Conservation (phyloP, 2,888 invertebrate species). For the Watsonalla binaria region DNA sequence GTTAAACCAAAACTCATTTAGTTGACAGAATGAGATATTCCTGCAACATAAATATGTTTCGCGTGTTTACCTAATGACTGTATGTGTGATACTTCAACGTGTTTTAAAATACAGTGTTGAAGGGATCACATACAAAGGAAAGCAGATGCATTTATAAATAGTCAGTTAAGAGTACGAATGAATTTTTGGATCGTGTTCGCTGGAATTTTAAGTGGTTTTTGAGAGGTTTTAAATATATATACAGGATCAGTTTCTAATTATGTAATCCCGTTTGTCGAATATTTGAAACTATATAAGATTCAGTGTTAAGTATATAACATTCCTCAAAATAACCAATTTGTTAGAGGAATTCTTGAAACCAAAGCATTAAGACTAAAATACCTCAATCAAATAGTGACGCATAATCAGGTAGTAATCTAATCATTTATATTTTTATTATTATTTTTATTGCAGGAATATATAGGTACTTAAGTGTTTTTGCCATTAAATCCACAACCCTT, state of each 20-base stretch:
- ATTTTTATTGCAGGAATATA: too few relatives aligned
- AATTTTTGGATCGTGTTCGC: conserved; percentile 21
- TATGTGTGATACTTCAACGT: conserved; percentile 36
- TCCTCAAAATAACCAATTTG: too few relatives aligned
- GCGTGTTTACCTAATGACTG: conserved; percentile 45
- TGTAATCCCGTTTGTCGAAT: background rate
- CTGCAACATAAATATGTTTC: conserved; percentile 47
- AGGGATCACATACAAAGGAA: conserved; percentile 14
- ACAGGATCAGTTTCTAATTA: background rate
- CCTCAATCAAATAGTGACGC: too few relatives aligned
- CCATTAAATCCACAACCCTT: too few relatives aligned
- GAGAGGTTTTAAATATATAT: conserved; percentile 19
- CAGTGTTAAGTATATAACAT: too few relatives aligned
- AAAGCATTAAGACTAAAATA: too few relatives aligned
- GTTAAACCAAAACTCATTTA: conserved; percentile 63
- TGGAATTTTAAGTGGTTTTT: conserved; percentile 50
- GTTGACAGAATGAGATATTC: conserved; percentile 67
- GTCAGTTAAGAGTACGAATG: conserved; percentile 20
- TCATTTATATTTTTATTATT: too few relatives aligned
- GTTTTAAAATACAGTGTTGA: conserved; percentile 16
- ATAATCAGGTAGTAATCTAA: too few relatives aligned
- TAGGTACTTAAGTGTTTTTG: too few relatives aligned
- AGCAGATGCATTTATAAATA: conserved; percentile 26
- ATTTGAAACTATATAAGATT: background rate
- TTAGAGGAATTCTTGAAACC: too few relatives aligned